These are phyloP conservation scores for Gulo gulo DNA, from an alignment of 2,113 vertebrate genomes.

Conservation along the genomic window DNA sequence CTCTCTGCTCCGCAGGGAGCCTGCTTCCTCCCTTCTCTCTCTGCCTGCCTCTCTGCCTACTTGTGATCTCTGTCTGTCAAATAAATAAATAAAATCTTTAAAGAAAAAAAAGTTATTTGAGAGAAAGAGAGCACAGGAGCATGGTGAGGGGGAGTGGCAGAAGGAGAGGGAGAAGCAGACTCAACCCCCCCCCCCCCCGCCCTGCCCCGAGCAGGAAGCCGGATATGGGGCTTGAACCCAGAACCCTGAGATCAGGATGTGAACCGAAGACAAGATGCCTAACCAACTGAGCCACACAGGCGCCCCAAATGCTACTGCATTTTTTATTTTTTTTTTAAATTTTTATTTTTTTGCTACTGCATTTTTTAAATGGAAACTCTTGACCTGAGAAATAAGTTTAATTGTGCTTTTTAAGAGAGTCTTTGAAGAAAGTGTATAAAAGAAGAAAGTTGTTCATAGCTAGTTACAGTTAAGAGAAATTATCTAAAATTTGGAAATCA, in stretches of 20 bases:
- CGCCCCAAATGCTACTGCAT: neutral
- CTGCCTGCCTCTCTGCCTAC: no score
- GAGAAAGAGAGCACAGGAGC: neutral
- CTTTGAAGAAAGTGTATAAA: neutral
- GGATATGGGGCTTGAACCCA: neutral
- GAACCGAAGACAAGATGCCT: neutral
- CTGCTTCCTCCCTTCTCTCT: no score
- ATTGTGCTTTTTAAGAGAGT: neutral
- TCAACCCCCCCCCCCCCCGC: neutral
- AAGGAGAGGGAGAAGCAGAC: neutral
- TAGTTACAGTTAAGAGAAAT: neutral
- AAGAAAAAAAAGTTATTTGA: no score
- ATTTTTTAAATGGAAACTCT: neutral
- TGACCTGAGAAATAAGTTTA: neutral
- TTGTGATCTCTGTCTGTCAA: no score
- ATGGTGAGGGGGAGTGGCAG: neutral
- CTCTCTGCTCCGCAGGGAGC: no score
- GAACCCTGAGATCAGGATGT: neutral
- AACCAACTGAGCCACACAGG: neutral
- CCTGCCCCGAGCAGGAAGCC: neutral
- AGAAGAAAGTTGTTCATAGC: neutral
- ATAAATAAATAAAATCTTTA: no score
- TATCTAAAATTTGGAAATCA: neutral
- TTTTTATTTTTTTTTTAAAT: neutral
- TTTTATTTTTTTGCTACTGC: neutral